Conservation (phyloP, 2,797 vertebrate species). For the Babyrousa celebensis region DNA sequence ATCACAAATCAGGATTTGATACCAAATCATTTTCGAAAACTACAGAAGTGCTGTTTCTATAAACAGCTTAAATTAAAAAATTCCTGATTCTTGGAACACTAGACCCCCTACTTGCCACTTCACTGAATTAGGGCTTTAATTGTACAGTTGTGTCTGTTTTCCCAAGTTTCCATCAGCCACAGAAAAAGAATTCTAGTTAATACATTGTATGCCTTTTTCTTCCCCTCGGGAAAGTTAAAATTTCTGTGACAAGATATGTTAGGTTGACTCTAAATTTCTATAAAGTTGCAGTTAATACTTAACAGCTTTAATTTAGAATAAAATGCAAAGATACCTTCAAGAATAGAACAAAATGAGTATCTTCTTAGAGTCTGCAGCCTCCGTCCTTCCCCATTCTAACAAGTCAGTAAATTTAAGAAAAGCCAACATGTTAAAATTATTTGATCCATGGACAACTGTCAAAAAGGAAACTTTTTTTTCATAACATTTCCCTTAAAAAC, state of each 20-base stretch:
- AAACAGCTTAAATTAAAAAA: not conserved
- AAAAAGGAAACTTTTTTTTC: not conserved
- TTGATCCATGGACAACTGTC: not conserved
- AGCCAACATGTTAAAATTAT: not conserved
- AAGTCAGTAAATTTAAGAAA: not conserved
- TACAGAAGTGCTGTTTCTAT: not conserved
- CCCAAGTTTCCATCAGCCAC: not conserved
- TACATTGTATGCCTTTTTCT: not conserved
- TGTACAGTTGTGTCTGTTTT: not conserved
- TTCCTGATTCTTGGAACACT: not conserved
- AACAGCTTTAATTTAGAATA: not conserved
- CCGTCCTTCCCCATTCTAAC: not conserved
- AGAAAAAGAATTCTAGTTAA: not conserved
- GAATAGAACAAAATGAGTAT: not conserved
- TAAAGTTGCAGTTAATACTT: constrained; percentile 32
- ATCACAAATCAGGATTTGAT: constrained; percentile 27
- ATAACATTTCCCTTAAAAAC: not conserved
- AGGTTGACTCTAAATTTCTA: not conserved
- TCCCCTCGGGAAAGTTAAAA: not conserved
- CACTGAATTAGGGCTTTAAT: not conserved
- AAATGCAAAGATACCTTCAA: not conserved
- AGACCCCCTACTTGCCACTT: not conserved
- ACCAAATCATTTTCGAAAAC: not conserved
- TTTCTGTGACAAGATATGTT: not conserved
- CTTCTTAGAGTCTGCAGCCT: not conserved